These are phyloP conservation scores for Plebejus anna DNA, from an alignment of 2,888 invertebrate genomes.

Conservation along the genomic window DNA sequence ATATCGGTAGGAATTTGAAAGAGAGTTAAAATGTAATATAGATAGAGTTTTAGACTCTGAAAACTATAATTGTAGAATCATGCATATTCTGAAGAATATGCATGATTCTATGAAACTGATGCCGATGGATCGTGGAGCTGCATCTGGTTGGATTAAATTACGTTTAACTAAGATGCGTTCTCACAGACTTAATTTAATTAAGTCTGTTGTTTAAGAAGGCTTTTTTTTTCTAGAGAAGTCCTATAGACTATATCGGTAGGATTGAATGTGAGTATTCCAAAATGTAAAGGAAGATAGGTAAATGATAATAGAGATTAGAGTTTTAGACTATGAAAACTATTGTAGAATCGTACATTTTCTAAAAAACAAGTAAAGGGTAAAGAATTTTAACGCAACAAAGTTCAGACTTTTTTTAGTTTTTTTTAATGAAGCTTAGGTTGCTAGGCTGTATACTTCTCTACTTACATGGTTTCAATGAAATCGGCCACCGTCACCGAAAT, in stretches of 20 bases:
- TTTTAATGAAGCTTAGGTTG: background rate
- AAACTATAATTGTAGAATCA: background rate
- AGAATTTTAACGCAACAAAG: too few relatives aligned
- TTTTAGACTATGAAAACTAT: too few relatives aligned
- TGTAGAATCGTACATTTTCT: too few relatives aligned
- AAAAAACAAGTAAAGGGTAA: too few relatives aligned
- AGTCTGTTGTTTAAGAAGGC: background rate
- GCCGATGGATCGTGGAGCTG: background rate
- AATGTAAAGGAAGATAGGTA: too few relatives aligned
- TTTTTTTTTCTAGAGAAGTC: background rate
- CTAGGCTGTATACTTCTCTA: background rate
- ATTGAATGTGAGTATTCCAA: background rate
- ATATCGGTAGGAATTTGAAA: too few relatives aligned
- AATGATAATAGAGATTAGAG: too few relatives aligned
- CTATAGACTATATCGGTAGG: background rate
- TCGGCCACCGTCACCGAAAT: too few relatives aligned
- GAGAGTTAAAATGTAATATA: background rate
- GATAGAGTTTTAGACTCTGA: background rate
- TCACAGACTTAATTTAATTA: constrained; percentile 7
- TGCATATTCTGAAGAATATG: background rate
- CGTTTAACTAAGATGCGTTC: constrained; percentile 10
- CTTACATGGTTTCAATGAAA: too few relatives aligned
- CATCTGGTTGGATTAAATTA: constrained; percentile 20
- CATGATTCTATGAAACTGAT: too few relatives aligned
- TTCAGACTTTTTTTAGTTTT: too few relatives aligned